Base-by-base conservation (phyloP, 2,888 invertebrate species). In the Macrophya alboannulata region DNA sequence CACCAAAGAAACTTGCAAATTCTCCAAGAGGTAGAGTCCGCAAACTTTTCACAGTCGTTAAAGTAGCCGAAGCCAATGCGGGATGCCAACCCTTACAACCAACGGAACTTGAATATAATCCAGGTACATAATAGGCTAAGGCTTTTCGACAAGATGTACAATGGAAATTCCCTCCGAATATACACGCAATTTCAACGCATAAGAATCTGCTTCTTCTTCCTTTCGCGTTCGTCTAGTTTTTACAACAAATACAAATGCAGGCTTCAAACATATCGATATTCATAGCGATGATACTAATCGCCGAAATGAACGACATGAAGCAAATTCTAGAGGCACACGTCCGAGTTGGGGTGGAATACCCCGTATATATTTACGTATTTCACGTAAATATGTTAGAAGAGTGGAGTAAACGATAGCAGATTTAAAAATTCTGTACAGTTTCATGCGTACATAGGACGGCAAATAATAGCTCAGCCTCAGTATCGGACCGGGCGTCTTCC, bases 31-130 rank as follows among this genome's bases (percentile, higher is more conserved):
- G 43, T 37, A 43, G 40, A 81, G 40, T 51, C 43, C n/a, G 17
- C 25, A 10, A 74, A 74, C 72, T 74, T 74, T 74, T 74, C 72
- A 45, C 72, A 79, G 62, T 79, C 79, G 59, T 79, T 62, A 10
- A 79, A 79, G 21, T 62, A 10, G 21, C 43, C 62, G 51, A 51
- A 51, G 21, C 76, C 76, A 74, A 25, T 51, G 31, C 31, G 31
- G 31, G 31, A 31, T 31, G 51, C 76, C 76, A 74, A 74, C 6
- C 45, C 45, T n/a, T 74, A 17, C 43, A 45, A 9, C 12, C 45
- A 45, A 74, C 43, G 21, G 45, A 74, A 74, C 45, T 74, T 45
- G 40, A 31, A 45, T 17, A 25, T 74, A 25, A 74, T 74, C 45
- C 72, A 74, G n/a, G 43, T 45, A 40, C 72, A 10, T n/a, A 45